Conservation (phyloP, 2,113 vertebrate species). For the Carassius gibelio region DNA sequence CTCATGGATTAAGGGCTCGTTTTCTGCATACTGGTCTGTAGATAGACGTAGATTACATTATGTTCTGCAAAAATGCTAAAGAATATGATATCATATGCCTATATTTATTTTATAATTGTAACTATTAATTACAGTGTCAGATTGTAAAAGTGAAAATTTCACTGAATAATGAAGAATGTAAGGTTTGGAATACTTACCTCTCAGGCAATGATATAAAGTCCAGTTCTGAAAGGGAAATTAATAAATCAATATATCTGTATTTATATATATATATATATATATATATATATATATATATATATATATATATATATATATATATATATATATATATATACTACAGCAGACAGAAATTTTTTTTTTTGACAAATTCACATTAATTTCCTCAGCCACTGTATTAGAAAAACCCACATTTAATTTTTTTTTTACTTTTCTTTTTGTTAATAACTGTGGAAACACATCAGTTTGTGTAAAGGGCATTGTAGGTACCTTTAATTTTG, state of each 20-base stretch:
- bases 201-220: not conserved
- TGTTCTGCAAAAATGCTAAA: not conserved
- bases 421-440: no score
- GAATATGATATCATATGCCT: not conserved
- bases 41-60: fast-evolving
- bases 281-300: no score
- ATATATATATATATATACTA: no score
- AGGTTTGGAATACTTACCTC: not conserved
- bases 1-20: not conserved
- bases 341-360: no score
- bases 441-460: no score
- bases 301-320: no score
- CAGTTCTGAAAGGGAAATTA: not conserved
- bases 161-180: not conserved
- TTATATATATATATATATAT: no score
- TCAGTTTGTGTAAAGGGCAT: no score
- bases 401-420: no score
- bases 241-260: not conserved
- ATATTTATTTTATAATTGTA: not conserved
- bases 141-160: not conserved
- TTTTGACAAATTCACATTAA: not conserved
- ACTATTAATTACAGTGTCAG: not conserved
- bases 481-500: no score
- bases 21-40: not conserved
- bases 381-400: no score